Base-by-base conservation (phyloP, 53 echinoderm and acorn worm genomes). In the Paracentrotus lividus region DNA sequence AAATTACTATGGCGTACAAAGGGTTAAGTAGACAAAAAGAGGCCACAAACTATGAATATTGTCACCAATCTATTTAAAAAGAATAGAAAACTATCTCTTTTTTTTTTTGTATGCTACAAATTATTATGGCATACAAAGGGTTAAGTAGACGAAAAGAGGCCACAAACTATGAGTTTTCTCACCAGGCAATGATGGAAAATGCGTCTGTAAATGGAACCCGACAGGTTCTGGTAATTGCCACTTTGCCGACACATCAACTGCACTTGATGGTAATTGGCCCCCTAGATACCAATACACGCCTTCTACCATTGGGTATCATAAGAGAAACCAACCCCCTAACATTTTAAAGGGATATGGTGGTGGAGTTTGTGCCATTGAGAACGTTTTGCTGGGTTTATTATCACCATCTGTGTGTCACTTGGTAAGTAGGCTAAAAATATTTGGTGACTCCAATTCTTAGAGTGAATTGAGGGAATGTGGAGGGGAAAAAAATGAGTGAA, bases 141-240 rank as follows among this genome's bases (percentile, higher is more conserved):
- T 18, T 20, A 7, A 10, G 9, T 57, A 4, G 57, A 57, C 57
- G 21, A 21, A 57, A 57, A 13, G 6, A 57, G 18, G 16, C 57
- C 64, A 8, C 57, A 57, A 57, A 31, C 72, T 0, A 38, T n/a
- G n/a, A 72, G 72, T 72, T 72, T 72, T 72, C 72, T 72, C 51
- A 85, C 85, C 31, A 85, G 7, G 24, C 85, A 85, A 85, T 85
- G 31, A 85, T 26, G 85, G 85, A 86, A 86, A 23, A 86, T 86
- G 52, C 53, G 55, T 36, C 32, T 53, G 20, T 86, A 86, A 86
- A 86, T 86, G 33, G 23, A 56, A 34, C 18, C 31, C 44, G 89
- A 89, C 89, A 89, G 89, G 40, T 9, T 20, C 32, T 64, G 40
- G 89, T 89, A 89, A 89, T 89, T 89, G 64, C 89, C 89, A 89